These are phyloP conservation scores for Australoheros scitulus DNA, from an alignment of 2,113 vertebrate species.

Conservation along the genomic window DNA sequence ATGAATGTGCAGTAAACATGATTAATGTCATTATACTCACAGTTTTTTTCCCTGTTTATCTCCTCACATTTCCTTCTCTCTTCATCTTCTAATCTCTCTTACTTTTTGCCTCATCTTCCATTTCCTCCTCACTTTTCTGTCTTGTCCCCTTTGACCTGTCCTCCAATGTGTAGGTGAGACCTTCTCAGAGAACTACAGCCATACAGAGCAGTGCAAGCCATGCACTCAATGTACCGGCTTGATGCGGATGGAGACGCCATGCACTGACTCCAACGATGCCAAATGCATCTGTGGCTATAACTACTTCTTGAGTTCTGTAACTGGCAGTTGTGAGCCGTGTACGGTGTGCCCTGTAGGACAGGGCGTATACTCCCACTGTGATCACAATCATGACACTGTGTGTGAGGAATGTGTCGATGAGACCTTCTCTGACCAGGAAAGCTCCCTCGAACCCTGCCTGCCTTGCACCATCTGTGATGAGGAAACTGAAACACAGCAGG, in stretches of 20 bases:
- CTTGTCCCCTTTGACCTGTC: background rate
- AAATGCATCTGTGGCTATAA: conserved; percentile 89
- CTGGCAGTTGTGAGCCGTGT: conserved; percentile 81
- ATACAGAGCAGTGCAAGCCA: conserved; percentile 83
- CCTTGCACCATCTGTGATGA: conserved; percentile 95
- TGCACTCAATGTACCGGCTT: conserved; percentile 89
- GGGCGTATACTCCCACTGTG: conserved; percentile 86
- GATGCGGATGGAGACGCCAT: conserved; percentile 91
- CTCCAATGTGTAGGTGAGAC: conserved; percentile 82
- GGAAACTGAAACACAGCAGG: conserved; percentile 77
- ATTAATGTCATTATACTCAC: conserved; percentile 67
- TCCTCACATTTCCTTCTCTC: conserved; percentile 27
- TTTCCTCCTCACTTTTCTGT: conserved; percentile 4
- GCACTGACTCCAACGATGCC: conserved; percentile 95
- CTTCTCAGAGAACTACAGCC: conserved; percentile 89
- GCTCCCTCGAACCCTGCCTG: conserved; percentile 93
- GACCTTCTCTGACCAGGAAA: conserved; percentile 92
- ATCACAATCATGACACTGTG: conserved; percentile 83
- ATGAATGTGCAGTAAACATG: conserved; percentile 73
- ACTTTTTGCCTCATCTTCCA: conserved; percentile 6
- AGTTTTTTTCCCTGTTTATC: conserved; percentile 52
- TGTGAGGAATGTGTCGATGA: conserved; percentile 90
- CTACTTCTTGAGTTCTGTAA: conserved; percentile 78
- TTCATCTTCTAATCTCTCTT: conserved; percentile 31
- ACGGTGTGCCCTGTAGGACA: conserved; percentile 84